Evolutionary conservation across 2,888 invertebrate genomes (phyloP).

Genomic region (Pristionchus mayeri): DNA sequence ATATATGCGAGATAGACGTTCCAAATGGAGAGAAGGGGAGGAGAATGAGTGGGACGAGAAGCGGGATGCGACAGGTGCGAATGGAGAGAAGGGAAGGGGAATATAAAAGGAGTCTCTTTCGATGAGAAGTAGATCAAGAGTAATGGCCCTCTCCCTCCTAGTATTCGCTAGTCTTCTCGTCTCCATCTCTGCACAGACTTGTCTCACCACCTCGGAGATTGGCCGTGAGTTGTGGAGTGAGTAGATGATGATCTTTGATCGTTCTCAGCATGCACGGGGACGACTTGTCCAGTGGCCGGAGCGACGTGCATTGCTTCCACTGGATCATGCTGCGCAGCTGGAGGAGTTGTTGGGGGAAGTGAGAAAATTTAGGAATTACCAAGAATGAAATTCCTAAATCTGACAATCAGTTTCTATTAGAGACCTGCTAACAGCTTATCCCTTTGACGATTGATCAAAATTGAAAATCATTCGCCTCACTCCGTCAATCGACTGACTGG

Average conservation of each 20-base stretch:
- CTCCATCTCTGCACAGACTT: constrained; percentile 13
- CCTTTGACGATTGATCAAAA: no score
- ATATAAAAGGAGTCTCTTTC: not conserved
- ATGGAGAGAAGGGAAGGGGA: not conserved
- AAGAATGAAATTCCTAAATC: not conserved
- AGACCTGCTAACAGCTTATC: no score
- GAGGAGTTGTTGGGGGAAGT: not conserved
- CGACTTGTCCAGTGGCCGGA: not conserved
- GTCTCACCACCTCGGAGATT: constrained; percentile 23
- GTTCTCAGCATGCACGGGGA: constrained; percentile 3
- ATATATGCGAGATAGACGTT: not conserved
- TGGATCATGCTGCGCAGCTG: constrained; percentile 29
- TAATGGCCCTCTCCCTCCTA: constrained; percentile 7
- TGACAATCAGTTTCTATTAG: no score
- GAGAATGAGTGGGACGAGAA: not conserved
- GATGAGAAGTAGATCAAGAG: not conserved
- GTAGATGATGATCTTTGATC: not conserved
- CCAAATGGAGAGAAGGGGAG: constrained; percentile 38
- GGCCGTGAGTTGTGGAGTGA: not conserved
- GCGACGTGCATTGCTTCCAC: constrained; percentile 18
- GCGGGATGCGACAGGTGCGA: constrained; percentile 10
- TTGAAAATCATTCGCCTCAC: no score
- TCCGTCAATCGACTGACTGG: no score
- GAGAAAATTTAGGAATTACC: not conserved
- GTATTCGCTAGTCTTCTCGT: constrained; percentile 31